phyloP scores from a whole-genome alignment of 2,113 vertebrate genomes.

The Etia nguti region DNA sequence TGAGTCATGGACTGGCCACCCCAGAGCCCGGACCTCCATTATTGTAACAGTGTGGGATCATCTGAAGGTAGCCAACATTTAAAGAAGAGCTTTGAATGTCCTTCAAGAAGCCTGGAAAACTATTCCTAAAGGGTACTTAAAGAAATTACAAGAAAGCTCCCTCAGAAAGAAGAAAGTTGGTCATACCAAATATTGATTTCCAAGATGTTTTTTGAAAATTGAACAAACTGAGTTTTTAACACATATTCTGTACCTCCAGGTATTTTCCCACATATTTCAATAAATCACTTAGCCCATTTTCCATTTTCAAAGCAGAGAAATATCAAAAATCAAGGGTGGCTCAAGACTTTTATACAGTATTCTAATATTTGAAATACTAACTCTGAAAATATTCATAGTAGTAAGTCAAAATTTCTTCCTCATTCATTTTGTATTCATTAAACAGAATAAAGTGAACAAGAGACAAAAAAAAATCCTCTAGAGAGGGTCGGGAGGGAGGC shows the following conservation, averaged over 20 bases:
- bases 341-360: not conserved
- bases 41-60: not conserved
- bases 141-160: not conserved
- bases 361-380: not conserved
- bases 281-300: not conserved
- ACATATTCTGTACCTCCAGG: not conserved
- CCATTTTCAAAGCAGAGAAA: not conserved
- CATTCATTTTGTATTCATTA: not conserved
- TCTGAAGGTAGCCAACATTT: not conserved
- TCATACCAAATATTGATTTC: too few species aligned
- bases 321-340: not conserved
- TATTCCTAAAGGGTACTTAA: not conserved
- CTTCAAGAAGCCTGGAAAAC: not conserved
- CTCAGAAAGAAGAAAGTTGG: too few species aligned
- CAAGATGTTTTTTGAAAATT: not conserved
- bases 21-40: not conserved
- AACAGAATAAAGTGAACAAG: not conserved
- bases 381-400: not conserved
- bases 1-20: not conserved
- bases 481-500: fast-evolving
- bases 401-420: fast-evolving
- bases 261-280: not conserved
- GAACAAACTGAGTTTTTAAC: not conserved
- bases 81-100: not conserved
- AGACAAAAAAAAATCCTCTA: not conserved